Base-by-base conservation (phyloP, 2,888 invertebrate species). In the Marasmarcha lunaedactyla region DNA sequence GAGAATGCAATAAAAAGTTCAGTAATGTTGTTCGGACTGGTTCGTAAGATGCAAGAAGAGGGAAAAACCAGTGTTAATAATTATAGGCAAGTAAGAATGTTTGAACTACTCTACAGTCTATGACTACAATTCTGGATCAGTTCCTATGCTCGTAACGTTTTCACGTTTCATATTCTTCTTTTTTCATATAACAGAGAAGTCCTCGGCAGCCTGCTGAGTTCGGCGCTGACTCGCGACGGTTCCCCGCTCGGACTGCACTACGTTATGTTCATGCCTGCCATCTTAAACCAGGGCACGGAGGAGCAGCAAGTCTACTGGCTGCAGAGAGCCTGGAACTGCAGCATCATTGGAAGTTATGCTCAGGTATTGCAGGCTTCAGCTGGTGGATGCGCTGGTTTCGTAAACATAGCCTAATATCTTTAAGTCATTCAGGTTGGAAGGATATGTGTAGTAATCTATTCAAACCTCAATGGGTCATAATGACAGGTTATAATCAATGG, bases 321-420 rank as follows among this genome's bases (percentile, higher is more conserved):
- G 30, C 85, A 89, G 2, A 87, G 88, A 53, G 94, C 95, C 1
- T 90, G 93, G 88, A 86, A 86, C 45, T 91, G 90, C 54, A 87
- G 88, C 46, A 92, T 98, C 40, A 89, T 97, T 49, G 97, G 97
- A 33, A 95, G 94, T 14, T 98, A 97, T 67, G 97, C 97, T 35
- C 97, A 92, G 85, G 30, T 30, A 7, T 56, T 54, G 0, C 56
- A 97, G 90, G 98, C 97, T 0, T n/a, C n/a, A n/a, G n/a, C n/a
- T n/a, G n/a, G n/a, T n/a, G n/a, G n/a, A n/a, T n/a, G n/a, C n/a
- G n/a, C n/a, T n/a, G n/a, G n/a, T n/a, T n/a, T n/a, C n/a, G n/a
- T n/a, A n/a, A n/a, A n/a, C n/a, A n/a, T n/a, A n/a, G n/a, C n/a
- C n/a, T n/a, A n/a, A n/a, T n/a, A n/a, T n/a, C n/a, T n/a, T n/a